Conservation (phyloP, 2,888 invertebrate species). For the Auanema freiburgensis region DNA sequence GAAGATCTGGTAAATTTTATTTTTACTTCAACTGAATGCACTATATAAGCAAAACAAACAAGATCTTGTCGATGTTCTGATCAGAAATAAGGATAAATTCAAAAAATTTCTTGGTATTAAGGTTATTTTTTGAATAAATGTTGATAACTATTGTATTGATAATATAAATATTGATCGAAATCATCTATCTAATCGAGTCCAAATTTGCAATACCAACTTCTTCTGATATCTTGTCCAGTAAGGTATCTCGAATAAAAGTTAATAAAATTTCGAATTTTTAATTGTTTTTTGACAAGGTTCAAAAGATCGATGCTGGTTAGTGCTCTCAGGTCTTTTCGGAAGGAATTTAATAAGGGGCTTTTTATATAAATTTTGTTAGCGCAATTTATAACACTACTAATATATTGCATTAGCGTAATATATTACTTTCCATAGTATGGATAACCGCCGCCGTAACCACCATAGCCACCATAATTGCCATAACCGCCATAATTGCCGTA, state of each 20-base stretch:
- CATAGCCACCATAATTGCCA: not conserved
- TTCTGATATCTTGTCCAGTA: too few relatives aligned
- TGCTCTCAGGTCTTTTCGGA: too few relatives aligned
- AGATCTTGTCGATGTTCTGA: slow-evolving; percentile 21
- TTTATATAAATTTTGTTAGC: too few relatives aligned
- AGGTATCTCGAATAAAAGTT: too few relatives aligned
- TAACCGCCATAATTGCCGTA: not conserved
- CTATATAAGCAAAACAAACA: slow-evolving; percentile 10
- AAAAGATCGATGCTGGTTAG: too few relatives aligned
- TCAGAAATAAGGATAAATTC: slow-evolving; percentile 20
- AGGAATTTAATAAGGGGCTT: too few relatives aligned
- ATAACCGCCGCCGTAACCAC: not conserved
- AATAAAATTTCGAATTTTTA: too few relatives aligned
- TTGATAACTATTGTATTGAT: slow-evolving; percentile 23
- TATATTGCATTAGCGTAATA: too few relatives aligned
- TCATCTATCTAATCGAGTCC: slow-evolving; percentile 22
- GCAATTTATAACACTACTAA: too few relatives aligned
- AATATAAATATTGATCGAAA: slow-evolving; percentile 23
- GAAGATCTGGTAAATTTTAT: too few relatives aligned
- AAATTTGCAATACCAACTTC: slow-evolving; percentile 24
- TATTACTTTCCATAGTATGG: too few relatives aligned
- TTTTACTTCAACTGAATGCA: slow-evolving; percentile 14
- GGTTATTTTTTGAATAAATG: slow-evolving; percentile 23
- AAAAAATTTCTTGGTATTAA: slow-evolving; percentile 18
- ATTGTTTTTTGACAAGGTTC: too few relatives aligned